Base-by-base conservation (phyloP, 2,888 invertebrate species). In the Cheilosia impressa region DNA sequence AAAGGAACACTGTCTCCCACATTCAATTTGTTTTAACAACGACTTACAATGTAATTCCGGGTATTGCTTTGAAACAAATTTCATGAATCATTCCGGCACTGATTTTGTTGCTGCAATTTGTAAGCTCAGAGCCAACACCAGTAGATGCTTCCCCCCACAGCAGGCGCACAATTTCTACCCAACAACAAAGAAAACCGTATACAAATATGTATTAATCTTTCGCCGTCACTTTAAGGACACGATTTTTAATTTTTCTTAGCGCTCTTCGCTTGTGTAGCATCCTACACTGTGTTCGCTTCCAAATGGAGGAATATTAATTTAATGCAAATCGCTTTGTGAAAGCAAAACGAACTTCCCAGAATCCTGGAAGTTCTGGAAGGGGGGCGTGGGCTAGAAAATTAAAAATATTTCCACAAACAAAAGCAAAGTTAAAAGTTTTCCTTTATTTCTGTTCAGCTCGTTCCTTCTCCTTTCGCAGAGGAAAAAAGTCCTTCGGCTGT, bases 301-400 rank as follows among this genome's bases (percentile, higher is more conserved):
- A 47, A 82, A 72, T 77, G 52, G 55, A 66, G 76, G 60, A 84
- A 84, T 84, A 84, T 84, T 84, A 84, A 84, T 84, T 84, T 84
- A 84, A 84, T 84, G 84, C 80, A 84, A 84, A 84, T 84, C 80
- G 80, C 84, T 84, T 84, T 84, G 84, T 84, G 66, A 73, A 65
- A 79, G 71, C 45, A 75, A 84, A 84, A 60, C 75, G 69, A 76
- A 75, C 63, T 68, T 45, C 47, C 52, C 41, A 58, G 62, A 24
- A 57, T 24, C 57, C 38, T n/a, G n/a, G n/a, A n/a, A 1, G 24
- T 3, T 41, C 13, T 19, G 38, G 43, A 43, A 19, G 13, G 24
- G n/a, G 15, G 45, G 66, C n/a, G 82, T 10, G 52, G n/a, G 55
- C 47, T 47, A 71, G 75, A 76, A 79, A 76, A 80, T 84, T 80